These are phyloP conservation scores for Tetramorium bicarinatum DNA, from an alignment of 2,888 invertebrate species.

Conservation along the genomic window DNA sequence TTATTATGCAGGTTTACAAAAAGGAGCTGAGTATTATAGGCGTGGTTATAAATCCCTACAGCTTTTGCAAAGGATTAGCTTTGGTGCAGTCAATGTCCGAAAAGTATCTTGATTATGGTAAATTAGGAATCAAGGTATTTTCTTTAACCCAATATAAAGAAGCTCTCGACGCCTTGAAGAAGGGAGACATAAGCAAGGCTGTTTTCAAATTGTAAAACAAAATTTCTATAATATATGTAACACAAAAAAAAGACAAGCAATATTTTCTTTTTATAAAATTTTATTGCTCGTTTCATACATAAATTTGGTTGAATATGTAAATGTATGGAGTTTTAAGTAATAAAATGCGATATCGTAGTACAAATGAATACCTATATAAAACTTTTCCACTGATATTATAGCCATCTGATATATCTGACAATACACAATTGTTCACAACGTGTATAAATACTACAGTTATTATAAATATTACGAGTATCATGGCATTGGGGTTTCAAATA, in stretches of 20 bases:
- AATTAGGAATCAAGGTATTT: conserved; percentile 88
- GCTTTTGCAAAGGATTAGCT: conserved; percentile 89
- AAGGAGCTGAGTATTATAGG: conserved; percentile 90
- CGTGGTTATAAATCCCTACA: conserved; percentile 90
- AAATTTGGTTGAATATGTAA: conserved; percentile 13
- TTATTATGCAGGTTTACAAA: conserved; percentile 87
- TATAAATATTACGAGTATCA: conserved; percentile 33
- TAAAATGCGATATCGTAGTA: conserved; percentile 23
- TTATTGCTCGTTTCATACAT: conserved; percentile 32
- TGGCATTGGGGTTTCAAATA: conserved; percentile 66
- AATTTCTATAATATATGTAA: neutral
- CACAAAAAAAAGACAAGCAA: neutral
- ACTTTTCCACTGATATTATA: neutral
- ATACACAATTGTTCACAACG: neutral
- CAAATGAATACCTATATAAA: conserved; percentile 22
- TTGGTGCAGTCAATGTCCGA: conserved; percentile 89
- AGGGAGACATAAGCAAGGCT: conserved; percentile 89
- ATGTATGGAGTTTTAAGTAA: conserved; percentile 6
- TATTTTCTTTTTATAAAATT: conserved; percentile 15
- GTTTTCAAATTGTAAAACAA: conserved; percentile 87
- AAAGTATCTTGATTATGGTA: conserved; percentile 89
- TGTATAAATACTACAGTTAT: conserved; percentile 36
- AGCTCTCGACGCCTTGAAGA: conserved; percentile 88
- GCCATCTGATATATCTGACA: neutral
- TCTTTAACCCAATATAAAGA: conserved; percentile 87